Conservation (phyloP, 1,140 invertebrate species). For the Berghia stephanieae region DNA sequence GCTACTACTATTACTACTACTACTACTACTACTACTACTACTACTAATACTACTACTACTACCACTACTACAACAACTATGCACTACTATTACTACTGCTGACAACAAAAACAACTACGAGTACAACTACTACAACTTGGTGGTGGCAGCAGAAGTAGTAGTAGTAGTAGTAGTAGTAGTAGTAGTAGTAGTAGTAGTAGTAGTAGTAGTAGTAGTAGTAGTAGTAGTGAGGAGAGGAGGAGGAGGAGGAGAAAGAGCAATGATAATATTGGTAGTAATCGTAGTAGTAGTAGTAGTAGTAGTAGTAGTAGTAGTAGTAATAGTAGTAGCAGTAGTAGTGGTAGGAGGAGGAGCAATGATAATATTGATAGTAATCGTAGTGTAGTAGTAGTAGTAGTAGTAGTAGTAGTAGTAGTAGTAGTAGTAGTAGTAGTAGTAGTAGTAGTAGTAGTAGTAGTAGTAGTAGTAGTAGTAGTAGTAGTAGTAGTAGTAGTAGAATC, state of each 20-base stretch:
- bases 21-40: background rate
- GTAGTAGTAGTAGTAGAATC: background rate
- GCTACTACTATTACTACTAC: background rate
- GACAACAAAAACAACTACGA: too few relatives aligned
- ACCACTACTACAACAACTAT: too few relatives aligned
- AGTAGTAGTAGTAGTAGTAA: too few relatives aligned
- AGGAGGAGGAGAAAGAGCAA: background rate
- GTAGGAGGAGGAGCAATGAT: too few relatives aligned
- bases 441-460: too few relatives aligned
- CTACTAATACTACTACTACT: too few relatives aligned
- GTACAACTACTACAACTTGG: background rate
- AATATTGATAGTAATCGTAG: background rate
- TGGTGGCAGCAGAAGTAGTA: too few relatives aligned
- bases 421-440: background rate
- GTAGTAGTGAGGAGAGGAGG: too few relatives aligned
- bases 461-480: background rate
- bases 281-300: too few relatives aligned
- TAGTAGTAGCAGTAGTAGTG: background rate
- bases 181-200: background rate
- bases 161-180: too few relatives aligned
- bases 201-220: background rate
- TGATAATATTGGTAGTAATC: background rate
- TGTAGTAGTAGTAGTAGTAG: background rate
- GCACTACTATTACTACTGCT: too few relatives aligned
- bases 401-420: background rate